Conservation (phyloP, 2,113 vertebrate genomes). For the Scolopax mira region DNA sequence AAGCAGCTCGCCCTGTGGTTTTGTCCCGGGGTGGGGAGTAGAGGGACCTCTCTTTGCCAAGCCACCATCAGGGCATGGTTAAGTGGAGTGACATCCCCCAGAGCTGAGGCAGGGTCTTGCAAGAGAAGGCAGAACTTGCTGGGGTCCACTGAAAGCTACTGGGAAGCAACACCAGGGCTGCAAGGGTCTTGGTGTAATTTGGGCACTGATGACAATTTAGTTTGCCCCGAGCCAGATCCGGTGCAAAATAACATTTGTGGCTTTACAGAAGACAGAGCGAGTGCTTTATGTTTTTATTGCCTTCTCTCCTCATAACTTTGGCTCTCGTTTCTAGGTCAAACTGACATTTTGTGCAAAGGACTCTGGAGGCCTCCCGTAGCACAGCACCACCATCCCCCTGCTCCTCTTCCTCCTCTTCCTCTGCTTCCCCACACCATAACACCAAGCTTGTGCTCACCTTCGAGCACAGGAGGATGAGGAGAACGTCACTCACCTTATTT, state of each 20-base stretch:
- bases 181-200: background rate
- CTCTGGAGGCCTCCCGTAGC: background rate
- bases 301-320: background rate
- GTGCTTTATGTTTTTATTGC: background rate
- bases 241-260: background rate
- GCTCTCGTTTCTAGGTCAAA: background rate
- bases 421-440: rapidly evolving
- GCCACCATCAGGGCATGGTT: background rate
- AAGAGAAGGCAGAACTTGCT: background rate
- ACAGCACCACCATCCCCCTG: rapidly evolving
- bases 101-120: rapidly evolving
- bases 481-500: background rate
- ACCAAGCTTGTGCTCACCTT: background rate
- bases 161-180: background rate
- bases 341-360: background rate
- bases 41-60: background rate
- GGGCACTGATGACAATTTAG: background rate
- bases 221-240: background rate
- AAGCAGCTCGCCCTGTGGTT: background rate
- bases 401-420: background rate
- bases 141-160: background rate
- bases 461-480: background rate
- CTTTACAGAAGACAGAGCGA: background rate
- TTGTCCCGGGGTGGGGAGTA: background rate
- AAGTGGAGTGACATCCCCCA: background rate